Conservation (phyloP, 2,797 vertebrate species). For the Acanthopagrus latus region DNA sequence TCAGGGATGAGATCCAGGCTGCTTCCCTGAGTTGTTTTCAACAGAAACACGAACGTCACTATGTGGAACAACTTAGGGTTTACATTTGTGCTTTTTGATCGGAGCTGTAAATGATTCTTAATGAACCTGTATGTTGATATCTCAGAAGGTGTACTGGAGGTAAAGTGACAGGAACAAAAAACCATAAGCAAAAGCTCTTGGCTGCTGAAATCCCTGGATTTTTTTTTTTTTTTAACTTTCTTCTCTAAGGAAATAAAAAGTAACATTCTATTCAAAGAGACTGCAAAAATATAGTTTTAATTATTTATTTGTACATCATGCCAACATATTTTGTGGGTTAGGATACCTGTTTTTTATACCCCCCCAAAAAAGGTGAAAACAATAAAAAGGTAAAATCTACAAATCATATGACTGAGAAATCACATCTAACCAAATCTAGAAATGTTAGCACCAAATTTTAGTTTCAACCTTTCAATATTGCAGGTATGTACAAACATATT, state of each 20-base stretch:
- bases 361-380: constrained; percentile 37
- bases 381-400: constrained; percentile 49
- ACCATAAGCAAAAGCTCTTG: constrained; percentile 55
- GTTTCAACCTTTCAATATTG: constrained; percentile 60
- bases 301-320: constrained; percentile 74
- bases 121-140: constrained; percentile 18
- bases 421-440: constrained; percentile 71
- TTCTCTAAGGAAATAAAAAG: constrained; percentile 48
- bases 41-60: constrained; percentile 54
- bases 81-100: constrained; percentile 76
- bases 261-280: constrained; percentile 70
- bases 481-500: constrained; percentile 73
- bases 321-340: constrained; percentile 53
- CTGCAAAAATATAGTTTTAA: constrained; percentile 75
- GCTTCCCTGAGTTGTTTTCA: constrained; percentile 87
- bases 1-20: constrained; percentile 86
- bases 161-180: constrained; percentile 55
- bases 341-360: constrained; percentile 28
- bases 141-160: constrained; percentile 37
- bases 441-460: constrained; percentile 78
- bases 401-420: constrained; percentile 60
- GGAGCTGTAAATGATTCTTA: constrained; percentile 49
- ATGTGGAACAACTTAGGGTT: constrained; percentile 38
- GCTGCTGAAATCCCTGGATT: constrained; percentile 64
- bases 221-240: constrained; percentile 40